Percentiles rank a stretch among this genome's conserved stretches.
These are phyloP conservation scores for Eira barbara DNA, from an alignment of 2,113 vertebrate species.

Conservation along the genomic window DNA sequence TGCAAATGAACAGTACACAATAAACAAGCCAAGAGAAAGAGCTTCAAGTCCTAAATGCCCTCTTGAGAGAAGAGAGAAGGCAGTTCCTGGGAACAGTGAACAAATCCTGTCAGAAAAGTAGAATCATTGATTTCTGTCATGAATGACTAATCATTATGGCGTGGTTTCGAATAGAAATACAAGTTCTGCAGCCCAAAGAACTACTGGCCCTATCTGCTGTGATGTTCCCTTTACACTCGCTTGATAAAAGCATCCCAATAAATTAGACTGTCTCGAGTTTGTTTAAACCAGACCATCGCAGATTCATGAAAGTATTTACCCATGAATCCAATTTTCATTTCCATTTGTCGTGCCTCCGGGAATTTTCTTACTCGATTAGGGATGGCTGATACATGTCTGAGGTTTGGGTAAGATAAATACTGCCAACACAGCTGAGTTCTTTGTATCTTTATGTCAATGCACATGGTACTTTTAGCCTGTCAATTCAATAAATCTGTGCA, in stretches of 20 bases:
- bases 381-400: background rate
- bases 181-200: constrained; percentile 32
- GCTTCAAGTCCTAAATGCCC: constrained; percentile 72
- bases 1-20: constrained; percentile 68
- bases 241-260: constrained; percentile 46
- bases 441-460: background rate
- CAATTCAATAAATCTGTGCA: background rate
- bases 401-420: background rate
- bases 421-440: background rate
- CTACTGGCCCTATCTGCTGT: background rate
- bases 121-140: constrained; percentile 68
- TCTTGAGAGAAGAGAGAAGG: constrained; percentile 76
- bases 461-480: background rate
- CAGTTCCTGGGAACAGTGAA: constrained; percentile 68
- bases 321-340: constrained; percentile 49
- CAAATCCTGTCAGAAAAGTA: constrained; percentile 65
- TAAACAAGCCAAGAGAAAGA: constrained; percentile 70
- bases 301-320: constrained; percentile 54
- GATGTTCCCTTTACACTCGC: constrained; percentile 34
- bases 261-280: background rate
- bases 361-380: background rate
- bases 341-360: background rate
- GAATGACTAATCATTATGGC: constrained; percentile 62
- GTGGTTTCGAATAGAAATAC: constrained; percentile 26
- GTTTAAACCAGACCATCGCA: constrained; percentile 40